A percentile compares a stretch with the other conserved stretches of the same genome.
phyloP scores from a whole-genome alignment of 2,113 vertebrate genomes.

The Abramis brama region DNA sequence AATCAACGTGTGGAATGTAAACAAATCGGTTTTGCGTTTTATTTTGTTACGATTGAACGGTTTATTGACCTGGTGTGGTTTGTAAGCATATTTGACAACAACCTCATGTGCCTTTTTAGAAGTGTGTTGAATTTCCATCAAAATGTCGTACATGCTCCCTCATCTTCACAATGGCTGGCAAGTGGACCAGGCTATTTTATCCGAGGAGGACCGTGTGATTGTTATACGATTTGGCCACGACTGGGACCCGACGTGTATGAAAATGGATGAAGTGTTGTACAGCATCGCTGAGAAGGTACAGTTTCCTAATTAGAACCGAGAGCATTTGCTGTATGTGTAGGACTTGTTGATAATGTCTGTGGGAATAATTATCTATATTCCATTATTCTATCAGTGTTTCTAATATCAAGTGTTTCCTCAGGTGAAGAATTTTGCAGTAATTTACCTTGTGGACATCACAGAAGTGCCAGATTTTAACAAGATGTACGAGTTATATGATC shows the following conservation, averaged over 20 bases:
- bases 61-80: neutral
- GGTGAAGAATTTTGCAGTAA: conserved; percentile 99
- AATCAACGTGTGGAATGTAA: neutral
- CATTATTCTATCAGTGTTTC: neutral
- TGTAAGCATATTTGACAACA: neutral
- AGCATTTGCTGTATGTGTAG: neutral
- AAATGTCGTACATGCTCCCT: conserved; percentile 98
- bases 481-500: conserved; percentile 98
- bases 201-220: conserved; percentile 94
- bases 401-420: conserved; percentile 61
- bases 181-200: conserved; percentile 97
- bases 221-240: conserved; percentile 97
- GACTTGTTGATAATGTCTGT: neutral
- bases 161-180: conserved; percentile 99
- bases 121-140: conserved; percentile 29
- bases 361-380: no score
- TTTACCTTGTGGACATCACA: conserved; percentile 98
- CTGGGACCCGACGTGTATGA: conserved; percentile 99
- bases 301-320: no score
- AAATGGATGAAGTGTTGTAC: conserved; percentile 97
- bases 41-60: neutral
- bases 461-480: conserved; percentile 99
- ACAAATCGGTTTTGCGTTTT: neutral
- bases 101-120: neutral
- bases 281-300: conserved; percentile 95